Base-by-base conservation (phyloP, 2,797 vertebrate genomes). In the Atherinosoma microstoma region DNA sequence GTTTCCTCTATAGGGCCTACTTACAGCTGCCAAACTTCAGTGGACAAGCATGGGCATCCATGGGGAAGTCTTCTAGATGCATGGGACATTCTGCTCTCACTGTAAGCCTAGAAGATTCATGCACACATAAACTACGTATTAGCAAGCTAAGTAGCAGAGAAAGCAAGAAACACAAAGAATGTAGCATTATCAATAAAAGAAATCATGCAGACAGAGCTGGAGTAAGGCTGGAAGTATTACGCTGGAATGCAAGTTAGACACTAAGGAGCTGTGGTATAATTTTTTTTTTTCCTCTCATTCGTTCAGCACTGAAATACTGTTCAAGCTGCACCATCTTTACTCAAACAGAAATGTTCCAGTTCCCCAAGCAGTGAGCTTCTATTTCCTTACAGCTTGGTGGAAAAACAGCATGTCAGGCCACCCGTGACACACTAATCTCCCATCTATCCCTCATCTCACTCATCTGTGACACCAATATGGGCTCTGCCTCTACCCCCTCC, bases 1-100 rank as follows among this genome's bases (percentile, higher is more conserved):
- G 8, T 45, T 20, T 20, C 2, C 4, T 6, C 15, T 4, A 35
- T 24, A 82, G 57, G 51, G 71, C 58, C 34, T 62, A 98, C 98
- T 99, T 94, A 99, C 98, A 99, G 92, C 98, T 99, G 94, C 98
- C 98, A 91, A 98, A 99, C 93, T 99, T 99, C 79, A 99, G 93
- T 29, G 98, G 98, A 86, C 98, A 99, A 76, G 98, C 97, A 80
- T 99, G 98, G 70, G 97, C 98, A 85, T 99, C 98, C 98, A 99
- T 99, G 9, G 98, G 98, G 79, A 99, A 99, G 89, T 99, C 98
- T 82, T 99, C 98, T 89, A 99, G 95, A 90, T 99, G 98, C 98
- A 99, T 99, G 42, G 98, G 98, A 36, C 98, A 99, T 88, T 99
- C 98, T 67, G 98, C 98, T 95, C 97, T 95, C 73, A 99, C 98